These are phyloP conservation scores for Odontomyia ornata DNA, from an alignment of 2,888 invertebrate species.

Conservation along the genomic window DNA sequence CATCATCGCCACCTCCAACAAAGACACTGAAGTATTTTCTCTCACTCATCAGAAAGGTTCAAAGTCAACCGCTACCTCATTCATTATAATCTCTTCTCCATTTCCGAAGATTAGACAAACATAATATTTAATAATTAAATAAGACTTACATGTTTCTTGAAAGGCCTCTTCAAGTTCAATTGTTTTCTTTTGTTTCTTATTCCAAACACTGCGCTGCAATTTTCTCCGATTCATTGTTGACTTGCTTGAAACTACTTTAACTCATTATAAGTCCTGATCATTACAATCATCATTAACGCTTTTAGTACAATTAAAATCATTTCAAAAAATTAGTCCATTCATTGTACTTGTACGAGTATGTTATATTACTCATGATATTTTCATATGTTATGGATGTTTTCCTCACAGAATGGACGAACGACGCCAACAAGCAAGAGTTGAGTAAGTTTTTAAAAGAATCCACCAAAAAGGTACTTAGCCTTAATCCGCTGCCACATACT, in stretches of 20 bases:
- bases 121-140: too few relatives aligned
- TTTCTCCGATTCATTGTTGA: too few relatives aligned
- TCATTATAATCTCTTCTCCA: too few relatives aligned
- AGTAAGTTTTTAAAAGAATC: not conserved
- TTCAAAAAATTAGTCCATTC: slow-evolving; percentile 17
- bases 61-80: too few relatives aligned
- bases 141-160: not conserved
- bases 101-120: too few relatives aligned
- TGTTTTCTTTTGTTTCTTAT: not conserved
- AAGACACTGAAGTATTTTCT: too few relatives aligned
- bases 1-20: too few relatives aligned
- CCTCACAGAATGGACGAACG: too few relatives aligned
- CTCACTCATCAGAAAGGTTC: too few relatives aligned
- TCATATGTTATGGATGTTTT: too few relatives aligned
- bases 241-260: too few relatives aligned
- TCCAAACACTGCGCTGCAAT: not conserved
- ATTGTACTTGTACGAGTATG: not conserved
- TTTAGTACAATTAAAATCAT: slow-evolving; percentile 26
- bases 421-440: too few relatives aligned
- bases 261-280: not conserved
- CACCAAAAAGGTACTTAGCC: slow-evolving; percentile 26
- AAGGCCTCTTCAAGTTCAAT: not conserved
- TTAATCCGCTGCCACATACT: slow-evolving; percentile 18
- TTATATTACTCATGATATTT: not conserved
- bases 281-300: slow-evolving; percentile 4